phyloP scores from a whole-genome alignment of 2,888 invertebrate genomes.

The Epinotia demarniana region DNA sequence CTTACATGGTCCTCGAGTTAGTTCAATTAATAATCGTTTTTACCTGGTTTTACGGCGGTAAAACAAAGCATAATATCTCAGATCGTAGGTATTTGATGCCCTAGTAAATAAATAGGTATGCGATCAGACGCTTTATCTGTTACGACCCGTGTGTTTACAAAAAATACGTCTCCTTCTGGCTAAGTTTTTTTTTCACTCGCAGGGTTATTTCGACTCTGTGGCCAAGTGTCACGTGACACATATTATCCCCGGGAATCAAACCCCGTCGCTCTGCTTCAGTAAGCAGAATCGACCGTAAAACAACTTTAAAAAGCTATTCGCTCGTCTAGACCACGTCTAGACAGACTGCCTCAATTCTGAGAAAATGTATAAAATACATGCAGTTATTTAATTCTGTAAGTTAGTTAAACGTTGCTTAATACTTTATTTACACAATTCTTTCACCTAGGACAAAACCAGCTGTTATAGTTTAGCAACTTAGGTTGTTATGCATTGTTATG shows the following conservation, averaged over 20 bases:
- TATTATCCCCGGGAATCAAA: background rate
- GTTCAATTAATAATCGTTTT: background rate
- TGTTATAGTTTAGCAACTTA: too few relatives aligned
- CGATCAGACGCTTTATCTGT: too few relatives aligned
- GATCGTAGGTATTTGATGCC: too few relatives aligned
- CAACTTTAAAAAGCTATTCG: background rate
- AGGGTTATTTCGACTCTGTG: too few relatives aligned
- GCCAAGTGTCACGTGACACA: too few relatives aligned
- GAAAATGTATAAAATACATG: background rate
- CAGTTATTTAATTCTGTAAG: background rate
- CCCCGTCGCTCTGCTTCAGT: background rate
- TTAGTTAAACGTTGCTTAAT: background rate
- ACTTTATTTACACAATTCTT: background rate
- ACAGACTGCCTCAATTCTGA: background rate
- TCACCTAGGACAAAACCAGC: background rate
- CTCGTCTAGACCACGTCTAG: conserved; percentile 20
- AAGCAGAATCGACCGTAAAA: background rate
- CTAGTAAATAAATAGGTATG: too few relatives aligned
- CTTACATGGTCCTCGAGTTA: background rate
- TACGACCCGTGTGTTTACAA: too few relatives aligned
- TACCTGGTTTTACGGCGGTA: too few relatives aligned
- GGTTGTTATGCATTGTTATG: too few relatives aligned
- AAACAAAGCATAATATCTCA: too few relatives aligned
- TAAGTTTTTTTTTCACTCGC: too few relatives aligned
- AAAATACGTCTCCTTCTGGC: too few relatives aligned